Evolutionary conservation across 2,888 invertebrate species (phyloP), one percentile per base, ranked within the genome.

Genomic region (Cyrtodaria siliqua): DNA sequence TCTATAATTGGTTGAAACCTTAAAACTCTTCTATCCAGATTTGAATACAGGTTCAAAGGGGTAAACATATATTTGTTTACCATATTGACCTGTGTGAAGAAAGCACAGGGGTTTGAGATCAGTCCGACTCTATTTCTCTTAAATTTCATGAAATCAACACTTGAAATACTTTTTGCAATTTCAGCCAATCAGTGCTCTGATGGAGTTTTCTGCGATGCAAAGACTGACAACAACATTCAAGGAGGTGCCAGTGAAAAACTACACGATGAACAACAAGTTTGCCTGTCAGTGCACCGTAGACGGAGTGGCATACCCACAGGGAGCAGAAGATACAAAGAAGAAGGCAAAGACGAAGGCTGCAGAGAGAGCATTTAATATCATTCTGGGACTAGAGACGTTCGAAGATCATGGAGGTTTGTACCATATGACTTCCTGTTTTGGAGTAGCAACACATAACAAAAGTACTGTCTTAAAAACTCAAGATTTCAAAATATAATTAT

Each of bases 291-390:
- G 90, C 50, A 74, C 72, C 4, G 77, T 92, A 1, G 82, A 91
- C 62, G 89, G 87, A 4, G 67, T 63, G 50, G 27, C 68, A 8
- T 91, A 86, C 60, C 87, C 87, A 4, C 90, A 88, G 59, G 91
- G 92, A 16, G 75, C 79, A 0, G 92, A 90, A 2, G 84, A 79
- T 20, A 92, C 89, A 1, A 92, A 92, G 76, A 92, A 92, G 66
- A 91, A 92, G 12, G 92, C 92, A 0, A 92, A 92, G 75, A 86
- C 86, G 1, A 73, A 77, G 6, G 88, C 91, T 3, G 91, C 92
- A 3, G 84, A 75, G 18, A 87, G 84, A 20, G 91, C 92, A 0
- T 86, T 92, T 40, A 73, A 79, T 23, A 86, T 74, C 6, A 73
- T 90, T 4, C 79, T 90, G 0, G 91, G 89, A 0, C 42, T 89